A percentile compares a stretch with the other conserved stretches of the same genome.
Evolutionary conservation across 2,113 vertebrate species (phyloP).

Genomic region (Bothrops jararaca): DNA sequence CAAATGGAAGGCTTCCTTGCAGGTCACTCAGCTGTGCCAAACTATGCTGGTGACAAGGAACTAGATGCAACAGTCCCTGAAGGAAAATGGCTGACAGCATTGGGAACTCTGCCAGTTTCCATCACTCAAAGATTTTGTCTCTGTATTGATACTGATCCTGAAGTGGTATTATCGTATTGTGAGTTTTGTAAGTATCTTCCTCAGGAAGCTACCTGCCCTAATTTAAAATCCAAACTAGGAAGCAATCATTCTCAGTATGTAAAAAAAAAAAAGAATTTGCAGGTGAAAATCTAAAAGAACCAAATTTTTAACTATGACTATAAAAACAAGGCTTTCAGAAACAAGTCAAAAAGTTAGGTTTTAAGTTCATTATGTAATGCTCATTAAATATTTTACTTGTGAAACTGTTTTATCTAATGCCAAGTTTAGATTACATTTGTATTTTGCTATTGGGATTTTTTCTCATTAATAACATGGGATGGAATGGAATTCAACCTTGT

Average conservation of each 20-base stretch:
- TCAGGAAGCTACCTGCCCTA: not conserved
- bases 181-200: not conserved
- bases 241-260: not conserved
- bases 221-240: not conserved
- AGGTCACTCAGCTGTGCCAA: conserved; percentile 70
- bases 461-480: not conserved
- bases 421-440: not conserved
- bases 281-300: not conserved
- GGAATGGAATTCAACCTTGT: conserved; percentile 60
- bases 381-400: not conserved
- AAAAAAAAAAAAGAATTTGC: not conserved
- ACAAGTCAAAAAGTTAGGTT: not conserved
- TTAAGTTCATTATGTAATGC: not conserved
- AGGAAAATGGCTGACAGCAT: conserved; percentile 68
- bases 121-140: not conserved
- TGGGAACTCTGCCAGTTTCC: conserved; percentile 70
- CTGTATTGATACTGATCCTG: not conserved
- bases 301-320: not conserved
- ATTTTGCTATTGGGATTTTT: not conserved
- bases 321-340: not conserved
- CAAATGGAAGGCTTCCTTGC: conserved; percentile 69
- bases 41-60: conserved; percentile 71
- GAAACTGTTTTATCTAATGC: not conserved
- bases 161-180: not conserved
- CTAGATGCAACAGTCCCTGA: conserved; percentile 76